phyloP scores from a whole-genome alignment of 1,140 invertebrate genomes.

The Saccostrea cuccullata region DNA sequence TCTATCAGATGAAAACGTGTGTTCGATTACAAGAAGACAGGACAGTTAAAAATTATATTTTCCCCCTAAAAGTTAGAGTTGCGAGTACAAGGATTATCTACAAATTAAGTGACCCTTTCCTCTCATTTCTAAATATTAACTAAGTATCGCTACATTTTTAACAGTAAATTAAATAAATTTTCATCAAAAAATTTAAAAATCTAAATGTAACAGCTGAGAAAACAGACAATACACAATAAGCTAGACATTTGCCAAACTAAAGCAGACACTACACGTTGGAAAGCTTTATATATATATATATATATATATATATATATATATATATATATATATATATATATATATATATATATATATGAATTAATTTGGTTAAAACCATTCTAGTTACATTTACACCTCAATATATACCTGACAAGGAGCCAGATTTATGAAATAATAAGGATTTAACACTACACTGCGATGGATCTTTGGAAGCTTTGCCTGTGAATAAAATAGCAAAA shows the following conservation, averaged over 20 bases:
- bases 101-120: not conserved
- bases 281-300: not conserved
- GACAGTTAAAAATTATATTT: not conserved
- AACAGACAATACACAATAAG: not conserved
- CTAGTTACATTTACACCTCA: not conserved
- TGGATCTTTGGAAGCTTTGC: conserved; percentile 9
- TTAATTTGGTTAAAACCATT: not conserved
- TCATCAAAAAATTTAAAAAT: not conserved
- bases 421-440: conserved; percentile 26
- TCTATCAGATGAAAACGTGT: not conserved
- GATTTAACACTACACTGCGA: conserved; percentile 26
- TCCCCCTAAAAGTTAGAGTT: not conserved
- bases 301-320: not conserved
- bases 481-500: not conserved
- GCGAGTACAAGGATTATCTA: not conserved
- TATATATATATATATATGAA: not conserved
- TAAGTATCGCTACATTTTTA: not conserved
- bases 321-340: not conserved
- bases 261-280: not conserved
- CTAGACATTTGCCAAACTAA: not conserved
- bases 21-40: not conserved
- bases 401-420: not conserved
- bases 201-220: not conserved
- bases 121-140: not conserved
- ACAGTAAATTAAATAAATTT: not conserved